These are phyloP conservation scores for Acleris literana DNA, from an alignment of 2,888 invertebrate genomes.

Conservation along the genomic window DNA sequence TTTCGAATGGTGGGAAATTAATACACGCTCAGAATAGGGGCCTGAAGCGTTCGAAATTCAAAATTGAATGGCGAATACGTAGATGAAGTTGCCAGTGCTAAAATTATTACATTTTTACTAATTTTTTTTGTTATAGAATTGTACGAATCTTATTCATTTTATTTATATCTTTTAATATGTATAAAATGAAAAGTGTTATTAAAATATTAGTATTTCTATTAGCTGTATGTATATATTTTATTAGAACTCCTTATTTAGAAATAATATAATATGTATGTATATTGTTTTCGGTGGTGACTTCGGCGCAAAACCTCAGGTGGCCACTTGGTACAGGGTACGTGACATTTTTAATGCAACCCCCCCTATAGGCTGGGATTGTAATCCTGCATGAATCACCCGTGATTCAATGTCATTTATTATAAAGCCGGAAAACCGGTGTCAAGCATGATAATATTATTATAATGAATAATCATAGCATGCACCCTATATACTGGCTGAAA, in stretches of 20 bases:
- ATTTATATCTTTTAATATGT: too few relatives aligned
- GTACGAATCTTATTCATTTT: too few relatives aligned
- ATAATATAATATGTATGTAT: slow-evolving; percentile 66
- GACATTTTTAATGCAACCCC: slow-evolving; percentile 57
- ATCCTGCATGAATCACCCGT: slow-evolving; percentile 54
- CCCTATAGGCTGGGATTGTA: slow-evolving; percentile 41
- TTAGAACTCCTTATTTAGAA: slow-evolving; percentile 15
- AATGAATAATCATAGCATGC: slow-evolving; percentile 49
- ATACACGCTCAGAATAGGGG: slow-evolving; percentile 43
- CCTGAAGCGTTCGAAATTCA: slow-evolving; percentile 38
- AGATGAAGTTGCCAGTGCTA: neutral
- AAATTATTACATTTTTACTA: too few relatives aligned
- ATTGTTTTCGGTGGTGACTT: slow-evolving; percentile 81
- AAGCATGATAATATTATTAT: slow-evolving; percentile 51
- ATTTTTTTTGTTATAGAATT: neutral
- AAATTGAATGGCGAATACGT: slow-evolving; percentile 7
- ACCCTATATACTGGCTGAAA: slow-evolving; percentile 43
- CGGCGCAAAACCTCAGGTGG: slow-evolving; percentile 87
- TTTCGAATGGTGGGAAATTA: slow-evolving; percentile 47
- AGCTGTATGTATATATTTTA: neutral
- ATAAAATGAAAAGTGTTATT: too few relatives aligned
- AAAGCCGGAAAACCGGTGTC: slow-evolving; percentile 20
- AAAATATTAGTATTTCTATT: too few relatives aligned
- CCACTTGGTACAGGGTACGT: slow-evolving; percentile 96
- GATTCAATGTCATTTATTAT: slow-evolving; percentile 29